Evolutionary conservation across 2,888 invertebrate species (phyloP).

Genomic region (Eilema caniola): DNA sequence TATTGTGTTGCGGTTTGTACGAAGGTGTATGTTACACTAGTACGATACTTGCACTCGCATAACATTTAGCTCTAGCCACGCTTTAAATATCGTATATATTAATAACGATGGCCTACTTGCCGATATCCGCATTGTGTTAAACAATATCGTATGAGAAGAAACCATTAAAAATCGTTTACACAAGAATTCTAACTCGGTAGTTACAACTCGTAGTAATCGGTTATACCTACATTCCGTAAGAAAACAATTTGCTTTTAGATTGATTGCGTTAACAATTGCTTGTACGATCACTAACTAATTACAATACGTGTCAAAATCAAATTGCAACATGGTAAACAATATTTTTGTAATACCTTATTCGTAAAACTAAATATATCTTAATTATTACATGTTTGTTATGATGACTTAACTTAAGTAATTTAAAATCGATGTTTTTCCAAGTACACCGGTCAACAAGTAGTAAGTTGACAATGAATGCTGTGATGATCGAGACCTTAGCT

Average conservation of each 20-base stretch:
- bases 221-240: conserved; percentile 27
- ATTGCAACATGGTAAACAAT: conserved; percentile 32
- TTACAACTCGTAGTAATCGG: conserved; percentile 30
- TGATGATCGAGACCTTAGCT: conserved; percentile 20
- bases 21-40: conserved; percentile 28
- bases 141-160: conserved; percentile 29
- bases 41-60: conserved; percentile 12
- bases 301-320: conserved; percentile 31
- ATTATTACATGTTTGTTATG: neutral
- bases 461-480: conserved; percentile 18
- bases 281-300: conserved; percentile 33
- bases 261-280: conserved; percentile 31
- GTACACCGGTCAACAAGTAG: neutral
- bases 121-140: conserved; percentile 23
- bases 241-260: conserved; percentile 27
- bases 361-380: conserved; percentile 15
- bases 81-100: conserved; percentile 27
- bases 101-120: conserved; percentile 27
- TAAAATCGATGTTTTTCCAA: neutral
- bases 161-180: conserved; percentile 32
- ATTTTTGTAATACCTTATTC: conserved; percentile 8
- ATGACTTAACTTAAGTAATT: neutral
- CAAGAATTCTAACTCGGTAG: conserved; percentile 22
- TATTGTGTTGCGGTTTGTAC: conserved; percentile 54
- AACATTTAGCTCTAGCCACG: conserved; percentile 15